Conservation (phyloP, 2,888 invertebrate genomes). For the Asteroscopus sphinx region DNA sequence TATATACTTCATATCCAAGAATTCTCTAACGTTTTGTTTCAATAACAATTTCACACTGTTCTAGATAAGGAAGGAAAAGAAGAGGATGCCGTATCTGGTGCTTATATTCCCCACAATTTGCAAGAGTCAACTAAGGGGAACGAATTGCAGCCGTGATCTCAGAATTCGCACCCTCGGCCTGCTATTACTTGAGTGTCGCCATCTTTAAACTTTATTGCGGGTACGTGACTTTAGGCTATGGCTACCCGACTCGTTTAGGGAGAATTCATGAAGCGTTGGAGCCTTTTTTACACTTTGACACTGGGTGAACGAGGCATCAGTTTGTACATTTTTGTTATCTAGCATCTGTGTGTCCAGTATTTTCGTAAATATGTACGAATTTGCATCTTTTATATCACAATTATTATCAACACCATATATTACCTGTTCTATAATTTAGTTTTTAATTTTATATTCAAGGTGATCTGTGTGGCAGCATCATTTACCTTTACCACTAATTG, state of each 20-base stretch:
- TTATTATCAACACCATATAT: too few relatives aligned
- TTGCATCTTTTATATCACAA: too few relatives aligned
- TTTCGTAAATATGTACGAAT: too few relatives aligned
- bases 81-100: neutral
- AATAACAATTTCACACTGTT: too few relatives aligned
- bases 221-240: conserved; percentile 34
- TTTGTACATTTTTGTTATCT: too few relatives aligned
- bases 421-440: too few relatives aligned
- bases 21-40: too few relatives aligned
- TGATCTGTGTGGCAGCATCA: too few relatives aligned
- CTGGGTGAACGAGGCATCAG: too few relatives aligned
- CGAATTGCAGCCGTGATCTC: conserved; percentile 23
- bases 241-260: neutral
- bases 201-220: conserved; percentile 35
- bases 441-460: too few relatives aligned
- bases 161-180: conserved; percentile 28
- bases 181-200: conserved; percentile 28
- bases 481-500: conserved; percentile 16
- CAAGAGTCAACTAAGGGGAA: conserved; percentile 27
- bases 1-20: too few relatives aligned
- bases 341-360: too few relatives aligned
- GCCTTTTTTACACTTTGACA: neutral
- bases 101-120: conserved; percentile 9
- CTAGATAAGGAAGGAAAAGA: conserved; percentile 2
- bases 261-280: conserved; percentile 3